Conservation (phyloP, 1,140 invertebrate species). For the Aethina tumida region DNA sequence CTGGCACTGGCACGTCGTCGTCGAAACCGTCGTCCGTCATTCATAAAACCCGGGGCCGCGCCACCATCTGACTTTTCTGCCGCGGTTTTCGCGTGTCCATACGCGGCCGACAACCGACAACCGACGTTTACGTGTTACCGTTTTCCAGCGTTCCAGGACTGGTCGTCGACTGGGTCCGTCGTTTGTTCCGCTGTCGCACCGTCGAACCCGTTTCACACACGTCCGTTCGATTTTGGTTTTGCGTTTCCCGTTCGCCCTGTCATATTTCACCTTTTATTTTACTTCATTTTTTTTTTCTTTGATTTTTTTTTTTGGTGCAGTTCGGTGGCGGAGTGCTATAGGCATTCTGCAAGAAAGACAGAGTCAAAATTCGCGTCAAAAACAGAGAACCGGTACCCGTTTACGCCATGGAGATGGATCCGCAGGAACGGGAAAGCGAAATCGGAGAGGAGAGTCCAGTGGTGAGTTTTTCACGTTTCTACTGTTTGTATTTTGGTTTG, state of each 20-base stretch:
- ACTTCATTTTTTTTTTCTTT: conserved; percentile 7
- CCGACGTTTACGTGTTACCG: not conserved
- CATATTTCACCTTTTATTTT: conserved; percentile 10
- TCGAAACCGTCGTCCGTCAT: conserved; percentile 4
- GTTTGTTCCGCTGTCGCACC: not conserved
- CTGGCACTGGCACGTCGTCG: conserved; percentile 3
- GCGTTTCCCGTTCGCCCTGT: not conserved
- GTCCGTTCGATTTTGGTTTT: conserved; percentile 4
- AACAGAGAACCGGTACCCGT: conserved; percentile 76
- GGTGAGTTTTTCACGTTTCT: conserved; percentile 35
- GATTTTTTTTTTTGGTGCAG: conserved; percentile 14
- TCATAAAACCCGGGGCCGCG: conserved; percentile 5
- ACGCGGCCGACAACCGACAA: too few species aligned
- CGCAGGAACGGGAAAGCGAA: conserved; percentile 67
- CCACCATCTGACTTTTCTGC: conserved; percentile 5
- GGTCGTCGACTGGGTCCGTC: conserved; percentile 4
- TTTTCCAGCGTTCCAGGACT: too few species aligned
- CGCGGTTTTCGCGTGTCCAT: conserved; percentile 13
- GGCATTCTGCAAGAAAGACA: conserved; percentile 37
- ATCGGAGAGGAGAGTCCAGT: conserved; percentile 50
- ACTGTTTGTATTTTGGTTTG: not conserved
- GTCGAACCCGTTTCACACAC: conserved; percentile 4
- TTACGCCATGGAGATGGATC: conserved; percentile 72
- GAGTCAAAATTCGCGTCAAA: conserved; percentile 84
- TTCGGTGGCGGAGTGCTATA: conserved; percentile 25